phyloP scores from a whole-genome alignment of 1,140 invertebrate genomes.

The Pinna nobilis region DNA sequence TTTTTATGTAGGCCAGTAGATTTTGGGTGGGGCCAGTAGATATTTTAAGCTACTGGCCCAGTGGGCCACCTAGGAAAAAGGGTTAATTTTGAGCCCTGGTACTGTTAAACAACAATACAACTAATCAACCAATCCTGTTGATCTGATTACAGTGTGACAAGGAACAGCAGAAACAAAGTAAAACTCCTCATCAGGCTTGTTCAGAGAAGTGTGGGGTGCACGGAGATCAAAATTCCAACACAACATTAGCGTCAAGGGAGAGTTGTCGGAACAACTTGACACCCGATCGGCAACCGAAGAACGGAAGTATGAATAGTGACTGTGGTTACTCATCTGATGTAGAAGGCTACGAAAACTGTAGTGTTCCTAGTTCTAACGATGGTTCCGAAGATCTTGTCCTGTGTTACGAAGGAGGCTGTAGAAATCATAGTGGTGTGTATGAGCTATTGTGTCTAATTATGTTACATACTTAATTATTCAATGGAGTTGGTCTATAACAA shows the following conservation, averaged over 20 bases:
- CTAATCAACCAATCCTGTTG: no score
- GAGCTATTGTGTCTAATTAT: neutral
- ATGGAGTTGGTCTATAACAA: no score
- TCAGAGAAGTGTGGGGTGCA: constrained; percentile 38
- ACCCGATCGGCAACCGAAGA: constrained; percentile 15
- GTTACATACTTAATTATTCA: no score
- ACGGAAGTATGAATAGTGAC: constrained; percentile 58
- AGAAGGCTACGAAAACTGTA: constrained; percentile 71
- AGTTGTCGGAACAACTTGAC: constrained; percentile 43
- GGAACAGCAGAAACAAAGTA: neutral
- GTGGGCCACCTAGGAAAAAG: no score
- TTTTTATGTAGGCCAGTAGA: no score
- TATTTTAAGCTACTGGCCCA: no score
- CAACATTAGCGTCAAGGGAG: constrained; percentile 51
- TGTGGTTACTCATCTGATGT: constrained; percentile 67
- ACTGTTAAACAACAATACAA: no score
- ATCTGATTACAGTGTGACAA: constrained; percentile 58
- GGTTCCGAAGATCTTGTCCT: constrained; percentile 66
- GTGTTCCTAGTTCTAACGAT: constrained; percentile 69
- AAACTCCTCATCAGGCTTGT: constrained; percentile 22
- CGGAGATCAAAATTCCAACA: constrained; percentile 59
- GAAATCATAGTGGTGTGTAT: constrained; percentile 54
- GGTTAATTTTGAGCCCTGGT: no score
- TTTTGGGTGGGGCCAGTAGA: no score
- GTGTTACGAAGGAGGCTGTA: constrained; percentile 65